A percentile compares a stretch with the other conserved stretches of the same genome.
phyloP scores from a whole-genome alignment of 2,113 vertebrate genomes.

The Corythoichthys haematopterus region DNA sequence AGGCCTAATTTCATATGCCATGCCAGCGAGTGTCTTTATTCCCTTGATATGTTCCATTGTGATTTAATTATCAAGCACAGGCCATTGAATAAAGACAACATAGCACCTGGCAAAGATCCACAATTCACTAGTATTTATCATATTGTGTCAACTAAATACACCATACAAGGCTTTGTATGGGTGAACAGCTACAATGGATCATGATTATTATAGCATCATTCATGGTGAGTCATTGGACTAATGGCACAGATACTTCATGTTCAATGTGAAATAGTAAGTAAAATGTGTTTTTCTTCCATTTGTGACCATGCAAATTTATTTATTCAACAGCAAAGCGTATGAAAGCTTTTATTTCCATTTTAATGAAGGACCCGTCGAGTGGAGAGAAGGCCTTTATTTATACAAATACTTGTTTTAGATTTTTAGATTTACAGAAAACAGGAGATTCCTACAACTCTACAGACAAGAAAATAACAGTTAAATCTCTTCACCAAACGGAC shows the following conservation, averaged over 20 bases:
- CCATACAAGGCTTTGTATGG: background rate
- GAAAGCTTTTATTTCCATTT: background rate
- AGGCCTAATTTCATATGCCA: constrained; percentile 1
- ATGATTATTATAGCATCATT: background rate
- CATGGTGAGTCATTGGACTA: background rate
- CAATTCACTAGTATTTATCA: background rate
- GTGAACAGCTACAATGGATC: background rate
- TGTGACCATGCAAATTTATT: background rate
- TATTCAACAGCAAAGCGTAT: background rate
- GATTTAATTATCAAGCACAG: background rate
- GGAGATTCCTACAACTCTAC: too few relatives aligned
- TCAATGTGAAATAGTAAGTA: background rate
- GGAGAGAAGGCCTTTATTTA: background rate
- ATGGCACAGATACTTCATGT: background rate
- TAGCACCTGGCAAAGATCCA: background rate
- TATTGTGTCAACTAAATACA: background rate
- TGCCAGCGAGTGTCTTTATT: constrained; percentile 2
- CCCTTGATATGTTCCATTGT: background rate
- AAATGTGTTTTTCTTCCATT: background rate
- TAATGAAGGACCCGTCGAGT: background rate
- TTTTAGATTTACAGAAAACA: too few relatives aligned
- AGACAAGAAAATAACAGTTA: too few relatives aligned
- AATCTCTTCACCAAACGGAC: too few relatives aligned
- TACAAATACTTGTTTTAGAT: background rate
- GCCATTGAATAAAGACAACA: background rate